phyloP scores from a whole-genome alignment of 2,888 invertebrate species.

The Tenthredo amoena region DNA sequence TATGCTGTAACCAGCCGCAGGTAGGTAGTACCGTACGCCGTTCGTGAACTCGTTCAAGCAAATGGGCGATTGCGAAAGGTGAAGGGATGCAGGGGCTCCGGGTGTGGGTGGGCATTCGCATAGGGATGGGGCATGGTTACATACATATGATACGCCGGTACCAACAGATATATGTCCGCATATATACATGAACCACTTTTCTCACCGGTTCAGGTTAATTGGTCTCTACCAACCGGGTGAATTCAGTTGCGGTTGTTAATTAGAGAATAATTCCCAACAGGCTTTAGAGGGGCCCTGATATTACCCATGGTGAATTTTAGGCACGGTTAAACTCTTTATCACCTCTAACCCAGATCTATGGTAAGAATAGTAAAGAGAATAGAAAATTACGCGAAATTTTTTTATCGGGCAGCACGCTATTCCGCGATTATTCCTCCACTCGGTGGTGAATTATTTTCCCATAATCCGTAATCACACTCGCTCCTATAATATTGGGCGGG shows the following conservation, averaged over 20 bases:
- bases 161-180: background rate
- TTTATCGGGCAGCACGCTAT: conserved; percentile 69
- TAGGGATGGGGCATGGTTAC: background rate
- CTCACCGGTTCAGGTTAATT: conserved; percentile 35
- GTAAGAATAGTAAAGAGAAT: background rate
- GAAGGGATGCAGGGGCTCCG: too few relatives aligned
- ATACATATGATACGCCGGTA: background rate
- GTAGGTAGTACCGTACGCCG: conserved; percentile 15
- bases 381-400: background rate
- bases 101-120: too few relatives aligned
- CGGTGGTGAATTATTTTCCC: conserved; percentile 73
- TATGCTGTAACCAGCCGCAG: conserved; percentile 16
- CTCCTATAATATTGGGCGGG: background rate
- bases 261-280: conserved; percentile 47
- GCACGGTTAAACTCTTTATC: background rate
- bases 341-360: background rate
- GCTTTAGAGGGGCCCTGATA: background rate
- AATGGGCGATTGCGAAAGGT: conserved; percentile 33
- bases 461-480: conserved; percentile 69
- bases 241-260: conserved; percentile 51
- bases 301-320: background rate
- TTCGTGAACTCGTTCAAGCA: conserved; percentile 41
- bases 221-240: conserved; percentile 27
- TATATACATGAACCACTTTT: conserved; percentile 20
- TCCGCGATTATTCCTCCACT: conserved; percentile 75